A percentile compares a stretch with the other conserved stretches of the same genome.
Evolutionary conservation across 1,140 invertebrate species (phyloP).

Genomic region (Drosophila setifemur): DNA sequence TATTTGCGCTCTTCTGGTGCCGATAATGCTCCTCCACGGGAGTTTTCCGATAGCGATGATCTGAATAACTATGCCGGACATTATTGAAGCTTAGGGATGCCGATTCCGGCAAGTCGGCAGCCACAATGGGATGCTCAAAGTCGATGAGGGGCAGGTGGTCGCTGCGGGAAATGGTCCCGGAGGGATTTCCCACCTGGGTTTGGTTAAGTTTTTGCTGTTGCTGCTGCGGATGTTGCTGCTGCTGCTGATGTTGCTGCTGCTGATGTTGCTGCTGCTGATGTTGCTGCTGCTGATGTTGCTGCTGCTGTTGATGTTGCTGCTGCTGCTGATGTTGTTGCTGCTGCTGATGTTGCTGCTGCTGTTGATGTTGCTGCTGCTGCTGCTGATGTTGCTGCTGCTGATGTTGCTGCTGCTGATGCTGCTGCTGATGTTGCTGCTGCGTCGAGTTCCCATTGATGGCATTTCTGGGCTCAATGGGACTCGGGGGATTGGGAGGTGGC

Average conservation of each 20-base stretch:
- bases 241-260: constrained; percentile 15
- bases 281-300: constrained; percentile 4
- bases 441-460: not conserved
- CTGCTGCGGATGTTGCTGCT: constrained; percentile 26
- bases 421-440: constrained; percentile 9
- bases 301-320: not conserved
- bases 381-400: constrained; percentile 1
- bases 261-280: constrained; percentile 21
- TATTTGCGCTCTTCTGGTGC: constrained; percentile 50
- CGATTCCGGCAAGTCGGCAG: constrained; percentile 50
- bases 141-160: constrained; percentile 67
- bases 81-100: constrained; percentile 32
- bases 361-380: constrained; percentile 20
- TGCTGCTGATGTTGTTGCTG: constrained; percentile 10
- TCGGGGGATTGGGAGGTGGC: constrained; percentile 53
- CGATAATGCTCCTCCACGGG: constrained; percentile 48
- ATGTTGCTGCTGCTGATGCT: constrained; percentile 6
- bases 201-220: too few relatives aligned
- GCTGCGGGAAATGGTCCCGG: constrained; percentile 69
- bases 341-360: constrained; percentile 14
- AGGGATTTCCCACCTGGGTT: constrained; percentile 35
- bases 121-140: constrained; percentile 79
- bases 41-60: constrained; percentile 16
- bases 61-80: constrained; percentile 8
- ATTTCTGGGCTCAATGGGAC: constrained; percentile 68